Evolutionary conservation across 53 echinoderm and acorn worm genomes (phyloP).

Genomic region (Apostichopus leukothele): DNA sequence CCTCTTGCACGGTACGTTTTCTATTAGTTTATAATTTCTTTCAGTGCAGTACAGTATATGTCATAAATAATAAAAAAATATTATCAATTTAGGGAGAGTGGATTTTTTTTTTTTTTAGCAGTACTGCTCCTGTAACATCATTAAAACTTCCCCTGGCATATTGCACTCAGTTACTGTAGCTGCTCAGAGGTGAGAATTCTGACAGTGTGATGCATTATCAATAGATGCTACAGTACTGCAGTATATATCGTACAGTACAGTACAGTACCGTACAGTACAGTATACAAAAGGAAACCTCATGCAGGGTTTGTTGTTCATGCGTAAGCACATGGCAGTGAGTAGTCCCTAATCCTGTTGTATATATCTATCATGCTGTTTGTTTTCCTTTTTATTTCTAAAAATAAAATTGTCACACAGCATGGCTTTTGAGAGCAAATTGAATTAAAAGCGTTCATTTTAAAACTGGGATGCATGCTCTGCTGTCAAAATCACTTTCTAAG

Average conservation of each 20-base stretch:
- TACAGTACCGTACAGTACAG: too few species aligned
- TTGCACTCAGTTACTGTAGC: too few species aligned
- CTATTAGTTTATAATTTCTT: too few species aligned
- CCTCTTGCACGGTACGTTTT: too few species aligned
- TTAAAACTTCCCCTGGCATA: too few species aligned
- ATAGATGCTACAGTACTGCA: not conserved
- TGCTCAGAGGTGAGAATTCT: too few species aligned
- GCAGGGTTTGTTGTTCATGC: not conserved
- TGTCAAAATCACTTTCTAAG: too few species aligned
- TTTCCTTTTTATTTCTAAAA: not conserved
- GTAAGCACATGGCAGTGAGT: not conserved
- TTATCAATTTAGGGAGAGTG: too few species aligned
- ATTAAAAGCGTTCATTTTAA: not conserved
- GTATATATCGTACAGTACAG: not conserved
- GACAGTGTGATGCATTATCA: not conserved
- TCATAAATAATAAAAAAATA: too few species aligned
- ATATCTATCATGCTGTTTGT: not conserved
- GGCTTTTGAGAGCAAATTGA: not conserved
- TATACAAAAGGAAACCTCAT: not conserved
- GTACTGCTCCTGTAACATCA: too few species aligned
- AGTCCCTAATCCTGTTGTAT: not conserved
- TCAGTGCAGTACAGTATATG: too few species aligned
- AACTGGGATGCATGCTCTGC: not conserved
- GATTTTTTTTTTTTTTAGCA: too few species aligned
- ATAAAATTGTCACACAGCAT: not conserved